Conservation (phyloP, 2,113 vertebrate species). For the Cinclus mexicanus region DNA sequence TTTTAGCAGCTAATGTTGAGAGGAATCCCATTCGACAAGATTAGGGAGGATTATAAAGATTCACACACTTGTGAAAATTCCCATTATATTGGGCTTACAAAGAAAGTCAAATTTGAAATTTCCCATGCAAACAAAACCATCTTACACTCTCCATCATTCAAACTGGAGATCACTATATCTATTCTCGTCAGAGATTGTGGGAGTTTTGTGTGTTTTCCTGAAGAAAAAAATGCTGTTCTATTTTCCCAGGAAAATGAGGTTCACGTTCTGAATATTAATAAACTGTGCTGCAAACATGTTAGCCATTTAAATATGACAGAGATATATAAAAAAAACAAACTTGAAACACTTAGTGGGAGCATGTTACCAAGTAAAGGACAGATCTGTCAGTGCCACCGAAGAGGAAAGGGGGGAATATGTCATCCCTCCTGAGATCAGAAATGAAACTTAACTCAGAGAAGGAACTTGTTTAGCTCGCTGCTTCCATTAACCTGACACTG, state of each 20-base stretch:
- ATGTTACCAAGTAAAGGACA: not conserved
- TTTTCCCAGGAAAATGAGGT: not conserved
- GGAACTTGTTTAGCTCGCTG: not conserved
- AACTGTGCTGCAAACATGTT: not conserved
- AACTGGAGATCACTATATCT: not conserved
- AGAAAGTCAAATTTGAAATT: not conserved
- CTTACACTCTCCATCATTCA: not conserved
- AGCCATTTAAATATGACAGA: not conserved
- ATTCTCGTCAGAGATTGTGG: not conserved
- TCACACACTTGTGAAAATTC: not conserved
- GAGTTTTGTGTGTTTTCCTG: not conserved
- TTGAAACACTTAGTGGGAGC: not conserved
- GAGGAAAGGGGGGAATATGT: not conserved
- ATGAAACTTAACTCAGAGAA: not conserved
- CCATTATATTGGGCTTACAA: not conserved
- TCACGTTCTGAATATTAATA: not conserved
- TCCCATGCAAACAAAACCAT: not conserved
- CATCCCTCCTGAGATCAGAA: not conserved
- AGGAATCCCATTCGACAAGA: not conserved
- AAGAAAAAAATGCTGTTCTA: not conserved
- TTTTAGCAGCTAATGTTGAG: not conserved
- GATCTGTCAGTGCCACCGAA: not conserved
- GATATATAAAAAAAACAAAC: not conserved
- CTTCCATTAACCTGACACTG: not conserved
- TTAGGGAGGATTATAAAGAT: not conserved